Percentiles rank a stretch among this genome's conserved stretches.
Evolutionary conservation across 2,888 invertebrate genomes (phyloP).

Genomic region (Candidula unifasciata): DNA sequence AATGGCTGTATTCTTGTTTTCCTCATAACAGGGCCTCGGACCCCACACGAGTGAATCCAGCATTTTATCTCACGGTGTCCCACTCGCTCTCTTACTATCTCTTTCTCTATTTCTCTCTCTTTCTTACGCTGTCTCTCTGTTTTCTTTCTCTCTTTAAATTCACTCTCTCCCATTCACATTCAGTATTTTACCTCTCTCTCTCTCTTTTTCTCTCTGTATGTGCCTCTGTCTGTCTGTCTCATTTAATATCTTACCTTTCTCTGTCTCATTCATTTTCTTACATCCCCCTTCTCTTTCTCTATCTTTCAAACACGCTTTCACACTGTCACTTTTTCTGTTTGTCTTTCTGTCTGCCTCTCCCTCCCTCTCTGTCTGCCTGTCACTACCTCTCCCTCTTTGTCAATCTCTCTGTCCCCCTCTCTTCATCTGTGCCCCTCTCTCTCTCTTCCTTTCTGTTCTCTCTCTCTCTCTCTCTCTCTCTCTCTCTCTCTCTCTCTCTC

Average conservation of each 20-base stretch:
- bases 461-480: background rate
- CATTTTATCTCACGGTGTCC: too few species aligned
- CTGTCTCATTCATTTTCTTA: too few species aligned
- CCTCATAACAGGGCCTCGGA: too few species aligned
- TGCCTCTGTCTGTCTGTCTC: background rate
- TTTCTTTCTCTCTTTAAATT: too few species aligned
- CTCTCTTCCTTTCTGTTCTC: background rate
- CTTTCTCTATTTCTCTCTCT: background rate
- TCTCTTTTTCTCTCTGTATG: background rate
- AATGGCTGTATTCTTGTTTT: too few species aligned
- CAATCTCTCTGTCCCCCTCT: background rate
- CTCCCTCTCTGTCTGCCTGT: background rate
- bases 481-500: background rate
- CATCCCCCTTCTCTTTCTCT: too few species aligned
- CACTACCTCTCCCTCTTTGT: background rate
- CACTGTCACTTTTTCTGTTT: too few species aligned
- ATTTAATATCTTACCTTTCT: background rate
- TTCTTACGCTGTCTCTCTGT: background rate
- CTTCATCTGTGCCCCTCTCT: background rate
- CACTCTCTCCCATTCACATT: background rate
- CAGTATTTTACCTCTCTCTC: background rate
- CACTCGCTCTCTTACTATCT: too few species aligned
- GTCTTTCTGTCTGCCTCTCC: too few species aligned
- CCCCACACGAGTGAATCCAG: too few species aligned
- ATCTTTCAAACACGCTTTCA: too few species aligned